Evolutionary conservation across 1,140 invertebrate genomes (phyloP), one percentile per base, ranked within the genome.

Genomic region (Ostrea denselamellosa): DNA sequence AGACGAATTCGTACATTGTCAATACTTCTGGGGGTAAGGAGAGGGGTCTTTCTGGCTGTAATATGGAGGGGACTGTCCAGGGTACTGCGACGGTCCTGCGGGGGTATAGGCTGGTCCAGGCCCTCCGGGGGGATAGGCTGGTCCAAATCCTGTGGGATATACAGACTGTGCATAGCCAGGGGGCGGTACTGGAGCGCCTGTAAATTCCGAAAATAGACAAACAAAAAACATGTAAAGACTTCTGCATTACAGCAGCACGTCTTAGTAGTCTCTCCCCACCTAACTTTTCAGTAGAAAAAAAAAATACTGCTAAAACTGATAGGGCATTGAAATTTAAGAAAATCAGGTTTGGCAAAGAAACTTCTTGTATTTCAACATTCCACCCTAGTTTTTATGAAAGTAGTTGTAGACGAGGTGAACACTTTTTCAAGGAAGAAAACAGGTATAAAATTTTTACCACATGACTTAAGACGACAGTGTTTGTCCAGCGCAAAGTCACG

Each of bases 1-100:
- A 44, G 34, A 44, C 34, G 34, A 44, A 44, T 44, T 44, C 34
- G 34, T 44, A 44, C 58, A 7, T 62, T 5, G 58, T 77, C 22
- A 77, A 17, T 77, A 77, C 68, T 77, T 77, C 12, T 77, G 68
- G 22, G 68, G 68, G 17, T 77, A 77, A 34, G 25, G 25, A 12
- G 22, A 0, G 22, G 68, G 22, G 28, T 28, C 68, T 34, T 8
- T 22, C 68, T 77, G 68, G 68, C 22, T 77, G 25, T 77, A 77
- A 9, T 22, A 34, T 10, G 68, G 68, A 25, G 68, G 65, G 65
- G 65, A 22, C 4, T 12, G 56, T 25, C n/a, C n/a, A 12, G 65
- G 68, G 68, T 77, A 77, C 68, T 77, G 68, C 17, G 68, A 77
- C 68, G 68, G 68, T 14, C 25, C 68, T 28, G 68, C 68, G 25